Conservation (phyloP, 2,797 vertebrate genomes). For the Sebastes umbrosus region DNA sequence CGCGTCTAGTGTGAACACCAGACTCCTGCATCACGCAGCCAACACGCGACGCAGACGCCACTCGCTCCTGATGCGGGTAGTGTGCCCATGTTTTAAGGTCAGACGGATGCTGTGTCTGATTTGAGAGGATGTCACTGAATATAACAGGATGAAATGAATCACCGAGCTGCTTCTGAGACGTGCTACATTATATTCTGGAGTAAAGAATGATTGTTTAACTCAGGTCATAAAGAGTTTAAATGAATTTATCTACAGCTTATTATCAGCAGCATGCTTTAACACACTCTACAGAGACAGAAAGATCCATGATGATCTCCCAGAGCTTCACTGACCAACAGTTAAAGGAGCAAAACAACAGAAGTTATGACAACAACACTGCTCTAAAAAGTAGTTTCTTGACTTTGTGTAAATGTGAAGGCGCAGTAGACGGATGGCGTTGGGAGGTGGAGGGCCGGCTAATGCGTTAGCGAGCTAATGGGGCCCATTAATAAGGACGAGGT, state of each 20-base stretch:
- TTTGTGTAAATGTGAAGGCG: conserved; percentile 40
- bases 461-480: conserved; percentile 72
- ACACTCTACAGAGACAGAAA: neutral
- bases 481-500: conserved; percentile 74
- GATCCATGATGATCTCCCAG: neutral
- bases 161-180: too few relatives aligned
- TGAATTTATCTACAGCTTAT: neutral
- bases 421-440: conserved; percentile 18
- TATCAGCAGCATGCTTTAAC: neutral
- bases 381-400: conserved; percentile 4
- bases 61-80: too few relatives aligned
- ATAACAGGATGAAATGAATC: too few relatives aligned
- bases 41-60: too few relatives aligned
- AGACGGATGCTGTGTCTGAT: too few relatives aligned
- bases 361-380: neutral
- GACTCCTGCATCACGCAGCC: too few relatives aligned
- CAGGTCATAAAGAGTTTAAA: neutral
- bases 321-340: neutral
- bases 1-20: too few relatives aligned
- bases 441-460: conserved; percentile 56
- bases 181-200: too few relatives aligned
- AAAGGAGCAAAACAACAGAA: neutral
- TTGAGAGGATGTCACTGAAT: too few relatives aligned
- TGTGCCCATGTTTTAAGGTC: too few relatives aligned
- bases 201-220: too few relatives aligned